These are phyloP conservation scores for Choloepus didactylus DNA, from an alignment of 2,797 vertebrate species.

Conservation along the genomic window DNA sequence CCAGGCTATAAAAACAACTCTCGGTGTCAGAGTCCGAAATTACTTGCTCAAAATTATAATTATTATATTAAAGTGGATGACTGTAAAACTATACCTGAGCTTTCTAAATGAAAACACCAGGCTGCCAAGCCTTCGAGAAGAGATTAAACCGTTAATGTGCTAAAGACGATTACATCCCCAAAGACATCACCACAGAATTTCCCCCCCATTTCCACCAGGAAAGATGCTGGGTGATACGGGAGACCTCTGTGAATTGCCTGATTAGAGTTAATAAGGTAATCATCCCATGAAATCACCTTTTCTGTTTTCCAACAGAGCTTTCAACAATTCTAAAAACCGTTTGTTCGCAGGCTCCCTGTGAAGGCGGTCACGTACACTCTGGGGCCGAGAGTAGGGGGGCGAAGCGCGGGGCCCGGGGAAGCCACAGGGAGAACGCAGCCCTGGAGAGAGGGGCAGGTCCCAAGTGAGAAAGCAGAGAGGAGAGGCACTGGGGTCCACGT, in stretches of 20 bases:
- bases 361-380: neutral
- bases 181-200: slow-evolving; percentile 50
- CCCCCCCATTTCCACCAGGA: slow-evolving; percentile 22
- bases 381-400: neutral
- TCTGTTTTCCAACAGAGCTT: slow-evolving; percentile 75
- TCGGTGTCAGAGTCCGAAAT: slow-evolving; percentile 58
- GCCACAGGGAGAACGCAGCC: neutral
- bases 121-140: slow-evolving; percentile 73
- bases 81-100: slow-evolving; percentile 46
- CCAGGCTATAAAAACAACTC: slow-evolving; percentile 33
- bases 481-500: rapidly evolving
- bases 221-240: slow-evolving; percentile 66
- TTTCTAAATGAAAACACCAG: slow-evolving; percentile 76
- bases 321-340: slow-evolving; percentile 49
- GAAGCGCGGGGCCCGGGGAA: neutral
- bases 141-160: slow-evolving; percentile 68
- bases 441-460: too few species aligned
- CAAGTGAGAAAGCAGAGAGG: neutral
- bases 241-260: slow-evolving; percentile 75
- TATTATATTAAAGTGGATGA: slow-evolving; percentile 67
- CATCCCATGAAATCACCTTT: slow-evolving; percentile 72
- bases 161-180: slow-evolving; percentile 64
- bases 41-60: slow-evolving; percentile 69
- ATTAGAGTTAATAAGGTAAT: slow-evolving; percentile 80
- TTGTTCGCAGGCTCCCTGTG: slow-evolving; percentile 58